Percentiles rank a stretch among this genome's conserved stretches.
Evolutionary conservation across 2,113 vertebrate species (phyloP).

Genomic region (Nannobrachium achirus): DNA sequence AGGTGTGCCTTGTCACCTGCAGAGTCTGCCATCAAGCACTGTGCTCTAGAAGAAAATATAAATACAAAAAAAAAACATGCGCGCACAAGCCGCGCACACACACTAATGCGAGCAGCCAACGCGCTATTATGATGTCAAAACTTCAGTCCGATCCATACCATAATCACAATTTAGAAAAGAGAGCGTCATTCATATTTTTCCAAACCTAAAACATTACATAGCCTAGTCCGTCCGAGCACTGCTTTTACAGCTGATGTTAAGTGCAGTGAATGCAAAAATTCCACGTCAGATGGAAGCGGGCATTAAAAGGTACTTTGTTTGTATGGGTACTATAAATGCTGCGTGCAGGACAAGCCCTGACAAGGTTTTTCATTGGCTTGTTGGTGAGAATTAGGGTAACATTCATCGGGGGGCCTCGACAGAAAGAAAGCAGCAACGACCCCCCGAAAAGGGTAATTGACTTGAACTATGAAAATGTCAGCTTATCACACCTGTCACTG

Average conservation of each 20-base stretch:
- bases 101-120: slow-evolving; percentile 71
- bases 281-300: slow-evolving; percentile 63
- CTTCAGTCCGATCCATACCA: slow-evolving; percentile 70
- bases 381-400: slow-evolving; percentile 26
- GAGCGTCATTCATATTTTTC: slow-evolving; percentile 68
- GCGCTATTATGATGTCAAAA: slow-evolving; percentile 82
- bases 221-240: slow-evolving; percentile 19
- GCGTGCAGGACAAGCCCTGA: slow-evolving; percentile 49
- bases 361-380: slow-evolving; percentile 36
- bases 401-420: slow-evolving; percentile 33
- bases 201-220: slow-evolving; percentile 32
- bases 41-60: slow-evolving; percentile 60
- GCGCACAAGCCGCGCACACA: background rate
- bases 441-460: slow-evolving; percentile 16
- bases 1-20: slow-evolving; percentile 79
- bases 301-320: slow-evolving; percentile 70
- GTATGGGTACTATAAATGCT: slow-evolving; percentile 56
- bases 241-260: slow-evolving; percentile 44
- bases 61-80: slow-evolving; percentile 52
- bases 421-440: slow-evolving; percentile 5
- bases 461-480: slow-evolving; percentile 26
- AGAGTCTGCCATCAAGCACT: slow-evolving; percentile 79
- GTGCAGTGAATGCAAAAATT: slow-evolving; percentile 44
- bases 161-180: slow-evolving; percentile 63
- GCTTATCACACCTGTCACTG: slow-evolving; percentile 29